Conservation (phyloP, 1,140 invertebrate genomes). For the Bombus vancouverensis region DNA sequence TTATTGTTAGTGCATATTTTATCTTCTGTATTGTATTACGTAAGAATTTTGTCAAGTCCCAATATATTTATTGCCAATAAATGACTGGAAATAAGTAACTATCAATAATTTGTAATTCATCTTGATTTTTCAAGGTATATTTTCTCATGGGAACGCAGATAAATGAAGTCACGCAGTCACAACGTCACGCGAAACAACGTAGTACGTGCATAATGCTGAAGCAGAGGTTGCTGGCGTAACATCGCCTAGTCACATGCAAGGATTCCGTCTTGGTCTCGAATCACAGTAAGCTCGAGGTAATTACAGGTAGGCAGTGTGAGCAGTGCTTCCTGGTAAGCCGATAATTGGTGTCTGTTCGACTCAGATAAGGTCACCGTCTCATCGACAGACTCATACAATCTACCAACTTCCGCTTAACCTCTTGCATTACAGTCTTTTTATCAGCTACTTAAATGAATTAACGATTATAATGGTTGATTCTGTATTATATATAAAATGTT, state of each 20-base stretch:
- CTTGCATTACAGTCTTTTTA: neutral
- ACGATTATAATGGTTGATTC: neutral
- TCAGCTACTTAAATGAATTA: neutral
- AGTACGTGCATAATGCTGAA: no score
- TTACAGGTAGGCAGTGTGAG: slow-evolving; percentile 52
- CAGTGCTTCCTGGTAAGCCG: slow-evolving; percentile 52
- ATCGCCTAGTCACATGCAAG: slow-evolving; percentile 21
- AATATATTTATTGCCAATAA: no score
- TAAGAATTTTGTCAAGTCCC: no score
- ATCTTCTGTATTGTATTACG: neutral
- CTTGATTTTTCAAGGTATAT: neutral
- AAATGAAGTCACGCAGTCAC: neutral
- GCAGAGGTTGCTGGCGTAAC: neutral
- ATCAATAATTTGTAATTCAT: neutral
- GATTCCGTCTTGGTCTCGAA: slow-evolving; percentile 42
- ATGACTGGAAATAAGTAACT: neutral
- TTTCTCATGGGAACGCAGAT: neutral
- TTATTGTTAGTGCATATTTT: neutral
- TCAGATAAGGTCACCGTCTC: slow-evolving; percentile 57
- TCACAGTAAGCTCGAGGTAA: slow-evolving; percentile 44
- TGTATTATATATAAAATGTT: no score
- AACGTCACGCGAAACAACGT: neutral
- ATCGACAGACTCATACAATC: slow-evolving; percentile 14
- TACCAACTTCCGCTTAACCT: slow-evolving; percentile 52
- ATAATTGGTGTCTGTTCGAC: slow-evolving; percentile 64